These are phyloP conservation scores for Rhabdomys pumilio DNA, from an alignment of 2,797 vertebrate genomes.

Conservation along the genomic window DNA sequence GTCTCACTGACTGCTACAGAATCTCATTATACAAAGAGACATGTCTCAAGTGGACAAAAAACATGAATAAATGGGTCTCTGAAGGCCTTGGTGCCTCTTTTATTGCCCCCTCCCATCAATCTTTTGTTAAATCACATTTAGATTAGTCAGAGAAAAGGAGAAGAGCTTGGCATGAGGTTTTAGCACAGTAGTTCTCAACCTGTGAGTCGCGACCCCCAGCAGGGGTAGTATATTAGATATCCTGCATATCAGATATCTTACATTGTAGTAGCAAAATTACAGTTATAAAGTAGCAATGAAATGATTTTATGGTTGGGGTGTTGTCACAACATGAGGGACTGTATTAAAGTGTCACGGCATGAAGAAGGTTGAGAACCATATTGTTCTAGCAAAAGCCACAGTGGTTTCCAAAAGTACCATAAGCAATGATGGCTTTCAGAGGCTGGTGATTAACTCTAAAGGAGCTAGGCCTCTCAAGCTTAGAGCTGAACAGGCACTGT, in stretches of 20 bases:
- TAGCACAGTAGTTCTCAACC: neutral
- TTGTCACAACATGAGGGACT: neutral
- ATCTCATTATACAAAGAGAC: neutral
- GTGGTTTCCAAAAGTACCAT: neutral
- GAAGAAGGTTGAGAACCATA: neutral
- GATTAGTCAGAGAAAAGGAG: slow-evolving; percentile 29
- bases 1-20: neutral
- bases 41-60: neutral
- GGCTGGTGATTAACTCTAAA: slow-evolving; percentile 1
- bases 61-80: neutral
- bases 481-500: neutral
- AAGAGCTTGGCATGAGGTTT: neutral
- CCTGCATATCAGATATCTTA: neutral
- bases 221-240: neutral
- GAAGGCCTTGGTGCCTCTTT: neutral
- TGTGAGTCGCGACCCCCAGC: neutral
- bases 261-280: neutral
- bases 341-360: neutral
- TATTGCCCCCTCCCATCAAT: neutral
- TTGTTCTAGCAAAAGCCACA: neutral
- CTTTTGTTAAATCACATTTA: slow-evolving; percentile 46
- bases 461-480: neutral
- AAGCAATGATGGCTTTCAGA: slow-evolving; percentile 13
- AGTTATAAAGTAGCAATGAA: neutral
- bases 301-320: neutral